These are phyloP conservation scores for Trichosurus vulpecula DNA, from an alignment of 2,797 vertebrate species.

Conservation along the genomic window DNA sequence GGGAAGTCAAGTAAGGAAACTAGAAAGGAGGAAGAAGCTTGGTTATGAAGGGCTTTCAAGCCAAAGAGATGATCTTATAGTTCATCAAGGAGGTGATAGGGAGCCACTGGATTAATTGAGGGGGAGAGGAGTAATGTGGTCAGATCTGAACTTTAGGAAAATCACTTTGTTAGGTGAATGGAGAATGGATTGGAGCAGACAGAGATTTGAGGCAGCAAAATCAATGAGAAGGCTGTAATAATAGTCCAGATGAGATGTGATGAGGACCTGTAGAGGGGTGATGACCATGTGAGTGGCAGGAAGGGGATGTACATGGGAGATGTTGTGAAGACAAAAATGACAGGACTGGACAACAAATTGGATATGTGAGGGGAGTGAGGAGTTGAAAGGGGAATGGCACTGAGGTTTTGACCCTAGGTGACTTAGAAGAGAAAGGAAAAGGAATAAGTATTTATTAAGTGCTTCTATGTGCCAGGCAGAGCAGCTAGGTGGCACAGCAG, in stretches of 20 bases:
- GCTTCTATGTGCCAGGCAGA: neutral
- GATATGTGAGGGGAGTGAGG: neutral
- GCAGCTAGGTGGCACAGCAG: neutral
- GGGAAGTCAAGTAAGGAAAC: neutral
- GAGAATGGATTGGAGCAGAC: neutral
- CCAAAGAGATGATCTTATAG: neutral
- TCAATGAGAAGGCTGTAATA: neutral
- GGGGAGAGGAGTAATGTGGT: neutral
- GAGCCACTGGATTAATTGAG: neutral
- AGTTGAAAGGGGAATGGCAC: neutral
- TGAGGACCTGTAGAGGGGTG: neutral
- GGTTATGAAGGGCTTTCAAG: neutral
- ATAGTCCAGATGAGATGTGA: neutral
- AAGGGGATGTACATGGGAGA: neutral
- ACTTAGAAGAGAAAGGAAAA: neutral
- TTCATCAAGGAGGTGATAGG: neutral
- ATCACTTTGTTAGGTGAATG: neutral
- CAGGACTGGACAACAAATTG: neutral
- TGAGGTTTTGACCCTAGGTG: neutral
- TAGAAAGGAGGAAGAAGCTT: neutral
- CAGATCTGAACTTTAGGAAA: neutral
- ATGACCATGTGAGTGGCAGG: neutral
- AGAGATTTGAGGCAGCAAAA: neutral
- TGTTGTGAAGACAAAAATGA: neutral
- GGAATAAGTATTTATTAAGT: neutral